These are phyloP conservation scores for Chlorops oryzae DNA, from an alignment of 1,140 invertebrate genomes.

Conservation along the genomic window DNA sequence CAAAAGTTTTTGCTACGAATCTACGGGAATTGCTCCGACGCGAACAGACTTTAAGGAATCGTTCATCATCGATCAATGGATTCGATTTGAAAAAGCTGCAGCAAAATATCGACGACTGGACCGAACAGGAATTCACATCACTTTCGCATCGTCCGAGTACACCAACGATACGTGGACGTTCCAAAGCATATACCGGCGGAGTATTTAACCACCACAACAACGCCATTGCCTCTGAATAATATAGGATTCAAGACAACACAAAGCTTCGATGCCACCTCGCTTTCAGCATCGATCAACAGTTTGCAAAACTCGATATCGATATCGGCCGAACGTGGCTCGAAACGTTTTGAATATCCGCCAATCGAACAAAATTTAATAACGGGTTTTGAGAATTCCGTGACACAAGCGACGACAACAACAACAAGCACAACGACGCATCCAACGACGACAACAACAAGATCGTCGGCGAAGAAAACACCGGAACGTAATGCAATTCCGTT, in stretches of 20 bases:
- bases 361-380: conserved; percentile 29
- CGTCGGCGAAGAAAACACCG: conserved; percentile 14
- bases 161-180: conserved; percentile 54
- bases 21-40: conserved; percentile 34
- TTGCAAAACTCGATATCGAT: conserved; percentile 32
- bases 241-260: conserved; percentile 35
- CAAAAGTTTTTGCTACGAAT: conserved; percentile 45
- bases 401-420: conserved; percentile 11
- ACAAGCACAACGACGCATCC: conserved; percentile 12
- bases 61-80: conserved; percentile 44
- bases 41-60: conserved; percentile 30
- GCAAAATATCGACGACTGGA: conserved; percentile 79
- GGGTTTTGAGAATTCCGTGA: too few relatives aligned
- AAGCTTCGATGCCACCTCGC: conserved; percentile 3
- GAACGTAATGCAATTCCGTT: conserved; percentile 19
- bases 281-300: conserved; percentile 38
- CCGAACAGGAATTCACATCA: conserved; percentile 66
- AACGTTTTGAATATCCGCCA: conserved; percentile 24
- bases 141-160: conserved; percentile 50
- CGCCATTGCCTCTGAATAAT: conserved; percentile 16
- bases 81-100: conserved; percentile 68
- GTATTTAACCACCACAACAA: conserved; percentile 60
- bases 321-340: conserved; percentile 14
- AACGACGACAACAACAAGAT: conserved; percentile 12
- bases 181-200: conserved; percentile 71